Conservation (phyloP, 2,797 vertebrate genomes). For the Setipinna tenuifilis region DNA sequence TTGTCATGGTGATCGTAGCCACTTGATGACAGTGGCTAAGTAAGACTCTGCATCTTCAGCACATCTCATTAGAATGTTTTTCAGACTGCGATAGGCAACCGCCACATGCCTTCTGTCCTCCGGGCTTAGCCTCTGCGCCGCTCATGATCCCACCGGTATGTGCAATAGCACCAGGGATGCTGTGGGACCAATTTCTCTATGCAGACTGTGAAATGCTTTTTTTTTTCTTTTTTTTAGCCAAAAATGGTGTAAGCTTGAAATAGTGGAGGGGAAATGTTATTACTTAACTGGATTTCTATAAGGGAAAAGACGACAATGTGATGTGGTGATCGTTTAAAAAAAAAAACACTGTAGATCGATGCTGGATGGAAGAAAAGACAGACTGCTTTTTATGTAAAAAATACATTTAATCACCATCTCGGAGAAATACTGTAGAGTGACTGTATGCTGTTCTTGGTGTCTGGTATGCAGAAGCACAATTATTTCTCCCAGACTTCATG, state of each 20-base stretch:
- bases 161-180: background rate
- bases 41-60: conserved; percentile 17
- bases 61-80: conserved; percentile 18
- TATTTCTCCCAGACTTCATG: background rate
- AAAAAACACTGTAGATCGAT: too few relatives aligned
- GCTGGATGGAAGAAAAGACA: background rate
- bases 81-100: background rate
- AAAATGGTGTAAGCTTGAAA: background rate
- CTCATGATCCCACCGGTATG: background rate
- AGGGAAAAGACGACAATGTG: background rate
- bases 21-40: background rate
- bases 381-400: conserved; percentile 38
- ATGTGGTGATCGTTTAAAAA: background rate
- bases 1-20: background rate
- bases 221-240: too few relatives aligned
- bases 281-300: background rate
- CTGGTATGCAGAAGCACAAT: background rate
- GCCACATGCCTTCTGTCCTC: conserved; percentile 13
- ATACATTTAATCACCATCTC: conserved; percentile 51
- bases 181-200: conserved; percentile 12
- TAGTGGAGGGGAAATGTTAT: background rate
- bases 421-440: conserved; percentile 45
- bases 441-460: background rate
- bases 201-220: background rate
- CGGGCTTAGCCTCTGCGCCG: background rate